These are phyloP conservation scores for Phyllotreta cruciferae DNA, from an alignment of 2,888 invertebrate species.

Conservation along the genomic window DNA sequence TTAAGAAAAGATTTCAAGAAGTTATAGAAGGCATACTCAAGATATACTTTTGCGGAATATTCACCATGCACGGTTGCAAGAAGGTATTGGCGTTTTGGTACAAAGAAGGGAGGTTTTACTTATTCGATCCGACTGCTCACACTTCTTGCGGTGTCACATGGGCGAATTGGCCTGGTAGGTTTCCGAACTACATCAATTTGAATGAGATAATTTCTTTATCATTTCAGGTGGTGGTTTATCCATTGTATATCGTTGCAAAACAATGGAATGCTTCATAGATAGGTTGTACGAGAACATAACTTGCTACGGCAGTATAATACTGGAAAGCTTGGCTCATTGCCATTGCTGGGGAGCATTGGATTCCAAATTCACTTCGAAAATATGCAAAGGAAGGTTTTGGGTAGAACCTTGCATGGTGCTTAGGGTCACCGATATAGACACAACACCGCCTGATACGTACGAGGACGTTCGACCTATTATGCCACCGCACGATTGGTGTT, in stretches of 20 bases:
- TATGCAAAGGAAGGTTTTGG: slow-evolving; percentile 12
- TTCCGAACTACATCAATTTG: background rate
- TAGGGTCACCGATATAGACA: slow-evolving; percentile 49
- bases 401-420: slow-evolving; percentile 40
- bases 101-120: slow-evolving; percentile 42
- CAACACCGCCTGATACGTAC: slow-evolving; percentile 44
- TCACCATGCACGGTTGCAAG: slow-evolving; percentile 41
- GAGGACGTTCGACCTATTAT: slow-evolving; percentile 34
- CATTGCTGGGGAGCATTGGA: slow-evolving; percentile 2
- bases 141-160: slow-evolving; percentile 33
- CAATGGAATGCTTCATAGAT: slow-evolving; percentile 42
- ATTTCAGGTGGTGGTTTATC: slow-evolving; percentile 43
- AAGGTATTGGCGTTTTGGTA: slow-evolving; percentile 53
- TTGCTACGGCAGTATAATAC: slow-evolving; percentile 3
- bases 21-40: slow-evolving; percentile 49
- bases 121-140: slow-evolving; percentile 55
- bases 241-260: slow-evolving; percentile 48
- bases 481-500: slow-evolving; percentile 4
- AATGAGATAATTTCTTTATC: background rate
- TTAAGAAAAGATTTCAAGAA: slow-evolving; percentile 38
- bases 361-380: slow-evolving; percentile 9
- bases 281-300: slow-evolving; percentile 13
- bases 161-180: slow-evolving; percentile 11
- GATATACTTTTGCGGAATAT: slow-evolving; percentile 48
- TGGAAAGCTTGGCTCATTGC: slow-evolving; percentile 1